These are phyloP conservation scores for Himalopsyche kuldschensis DNA, from an alignment of 2,888 invertebrate genomes.

Conservation along the genomic window DNA sequence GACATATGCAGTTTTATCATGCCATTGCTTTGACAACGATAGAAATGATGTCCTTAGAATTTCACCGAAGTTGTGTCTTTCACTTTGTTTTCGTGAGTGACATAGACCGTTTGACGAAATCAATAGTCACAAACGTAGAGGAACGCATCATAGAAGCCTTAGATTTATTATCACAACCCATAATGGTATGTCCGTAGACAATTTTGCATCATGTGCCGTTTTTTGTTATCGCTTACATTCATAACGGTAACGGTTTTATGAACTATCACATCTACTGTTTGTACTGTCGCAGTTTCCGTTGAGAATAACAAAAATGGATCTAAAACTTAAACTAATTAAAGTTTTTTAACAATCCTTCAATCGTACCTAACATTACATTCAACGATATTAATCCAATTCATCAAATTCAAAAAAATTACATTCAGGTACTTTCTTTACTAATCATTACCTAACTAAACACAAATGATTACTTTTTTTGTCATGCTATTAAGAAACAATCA, in stretches of 20 bases:
- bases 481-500: neutral
- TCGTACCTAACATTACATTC: too few species aligned
- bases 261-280: neutral
- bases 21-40: constrained; percentile 30
- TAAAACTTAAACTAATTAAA: neutral
- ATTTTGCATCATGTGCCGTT: constrained; percentile 4
- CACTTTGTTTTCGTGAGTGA: neutral
- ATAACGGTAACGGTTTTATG: neutral
- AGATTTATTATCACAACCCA: neutral
- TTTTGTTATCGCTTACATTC: neutral
- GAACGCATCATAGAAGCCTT: neutral
- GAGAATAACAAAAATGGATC: neutral
- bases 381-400: neutral
- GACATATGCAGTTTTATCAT: constrained; percentile 2
- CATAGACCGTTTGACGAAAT: neutral
- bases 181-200: neutral
- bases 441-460: neutral
- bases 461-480: neutral
- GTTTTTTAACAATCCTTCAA: too few species aligned
- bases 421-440: neutral
- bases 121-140: neutral
- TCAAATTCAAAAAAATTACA: neutral
- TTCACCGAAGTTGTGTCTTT: neutral
- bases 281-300: neutral
- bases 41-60: constrained; percentile 9